Evolutionary conservation across 2,888 invertebrate genomes (phyloP), one percentile per base, ranked within the genome.

Genomic region (Limnephilus marmoratus): DNA sequence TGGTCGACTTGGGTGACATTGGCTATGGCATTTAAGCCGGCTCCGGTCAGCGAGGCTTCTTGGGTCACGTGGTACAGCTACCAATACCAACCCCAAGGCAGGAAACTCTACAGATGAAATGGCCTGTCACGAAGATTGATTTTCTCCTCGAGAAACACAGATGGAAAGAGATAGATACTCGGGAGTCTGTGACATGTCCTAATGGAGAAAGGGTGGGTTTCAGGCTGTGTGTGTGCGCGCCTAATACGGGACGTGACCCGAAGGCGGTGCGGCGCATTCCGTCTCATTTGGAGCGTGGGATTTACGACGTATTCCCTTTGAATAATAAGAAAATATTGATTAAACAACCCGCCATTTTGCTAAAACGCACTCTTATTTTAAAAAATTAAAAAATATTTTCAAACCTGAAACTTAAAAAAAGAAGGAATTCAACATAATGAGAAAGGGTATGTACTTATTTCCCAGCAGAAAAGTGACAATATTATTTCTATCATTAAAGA

Each of bases 71-170:
- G 83, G 80, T 53, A 7, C 86, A 68, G 81, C 49, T 34, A 37
- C 80, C 34, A 41, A 83, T 34, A 37, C 80, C 34, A 41, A 83
- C 89, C 89, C 34, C 85, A 53, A 68, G 85, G 89, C 81, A 86
- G 90, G 92, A 90, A 93, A 91, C 93, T 90, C 91, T 92, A 85
- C 90, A 92, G 93, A 93, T 93, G 93, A 93, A 93, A 93, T 93
- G 93, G 92, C 93, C 93, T 93, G 93, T 93, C 93, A 93, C 93
- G 93, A 93, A 93, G 93, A 93, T 93, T 93, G 93, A 93, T 93
- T 93, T 93, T 86, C 93, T 92, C 90, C 88, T 91, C 91, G n/a
- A 49, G 91, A 88, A 91, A 91, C 91, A 91, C 41, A 81, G 91
- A 91, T 45, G 53, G 91, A 82, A 91, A 45, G 81, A 83, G 91